Base-by-base conservation (phyloP, 1,140 invertebrate species). In the Zaprionus ghesquierei region DNA sequence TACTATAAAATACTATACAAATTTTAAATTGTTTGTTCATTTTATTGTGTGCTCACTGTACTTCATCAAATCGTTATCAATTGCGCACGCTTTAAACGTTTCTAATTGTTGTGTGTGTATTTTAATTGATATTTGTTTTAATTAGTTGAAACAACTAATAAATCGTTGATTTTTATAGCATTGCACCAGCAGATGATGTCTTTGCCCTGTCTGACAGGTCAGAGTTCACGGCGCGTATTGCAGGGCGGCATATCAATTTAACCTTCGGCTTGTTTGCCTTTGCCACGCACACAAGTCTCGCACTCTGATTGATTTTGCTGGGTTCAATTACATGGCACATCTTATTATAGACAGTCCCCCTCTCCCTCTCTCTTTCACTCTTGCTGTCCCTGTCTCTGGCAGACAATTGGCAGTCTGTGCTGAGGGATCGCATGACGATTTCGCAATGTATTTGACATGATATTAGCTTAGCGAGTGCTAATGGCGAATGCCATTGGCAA, bases 401-500 rank as follows among this genome's bases (percentile, higher is more conserved):
- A 41, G n/a, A 61, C 70, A 77, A 75, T 63, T 80, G 64, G 53
- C 51, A 29, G 50, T 41, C 35, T 41, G 35, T 15, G 38, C 23
- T 59, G 60, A 23, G 29, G 46, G n/a, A 33, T 38, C 49, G 61
- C 59, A 61, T 41, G 71, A 75, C 69, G 79, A 75, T 69, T 74
- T 55, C 58, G 68, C 63, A 75, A 74, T 89, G 70, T 77, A 81
- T 89, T 84, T 78, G 79, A 59, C 77, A 75, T 71, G 66, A 80
- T 71, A 84, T 89, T 79, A 80, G 79, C 85, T 89, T 75, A 68
- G 73, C 65, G 66, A 73, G 65, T 71, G 61, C 77, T 80, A 89
- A 84, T 84, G 76, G 63, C 25, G 80, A 71, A 77, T 77, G 77
- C 73, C 79, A 89, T 63, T 80, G 84, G 84, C 80, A 89, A 87